phyloP scores from a whole-genome alignment of 2,797 vertebrate genomes.

The Eremophila alpestris region DNA sequence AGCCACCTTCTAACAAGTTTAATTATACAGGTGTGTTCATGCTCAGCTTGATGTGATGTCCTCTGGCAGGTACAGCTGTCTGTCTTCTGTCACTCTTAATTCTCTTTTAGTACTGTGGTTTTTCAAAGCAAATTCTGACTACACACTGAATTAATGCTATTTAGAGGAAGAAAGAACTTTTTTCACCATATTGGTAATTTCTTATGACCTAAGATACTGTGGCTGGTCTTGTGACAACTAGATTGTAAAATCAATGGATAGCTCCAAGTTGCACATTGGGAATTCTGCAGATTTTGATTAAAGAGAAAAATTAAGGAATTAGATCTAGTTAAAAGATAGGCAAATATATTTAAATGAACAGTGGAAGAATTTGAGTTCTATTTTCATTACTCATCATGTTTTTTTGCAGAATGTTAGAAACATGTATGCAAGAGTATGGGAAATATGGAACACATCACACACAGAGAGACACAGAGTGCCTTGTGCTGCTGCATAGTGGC shows the following conservation, averaged over 20 bases:
- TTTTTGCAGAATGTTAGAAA: background rate
- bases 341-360: background rate
- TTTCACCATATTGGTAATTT: background rate
- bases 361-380: background rate
- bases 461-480: background rate
- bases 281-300: background rate
- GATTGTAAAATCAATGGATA: background rate
- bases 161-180: background rate
- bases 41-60: background rate
- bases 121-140: background rate
- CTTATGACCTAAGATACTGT: background rate
- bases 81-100: background rate
- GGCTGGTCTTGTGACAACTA: background rate
- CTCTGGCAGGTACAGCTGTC: background rate
- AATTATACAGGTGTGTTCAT: background rate
- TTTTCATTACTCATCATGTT: background rate
- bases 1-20: background rate
- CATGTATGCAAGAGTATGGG: background rate
- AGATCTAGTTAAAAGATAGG: background rate
- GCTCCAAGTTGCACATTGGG: background rate
- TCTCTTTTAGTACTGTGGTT: background rate
- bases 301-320: background rate
- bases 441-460: fast-evolving
- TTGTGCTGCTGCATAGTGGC: background rate
- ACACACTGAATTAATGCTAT: background rate